Conservation (phyloP, 2,888 invertebrate species). For the Drosophila subquinaria region DNA sequence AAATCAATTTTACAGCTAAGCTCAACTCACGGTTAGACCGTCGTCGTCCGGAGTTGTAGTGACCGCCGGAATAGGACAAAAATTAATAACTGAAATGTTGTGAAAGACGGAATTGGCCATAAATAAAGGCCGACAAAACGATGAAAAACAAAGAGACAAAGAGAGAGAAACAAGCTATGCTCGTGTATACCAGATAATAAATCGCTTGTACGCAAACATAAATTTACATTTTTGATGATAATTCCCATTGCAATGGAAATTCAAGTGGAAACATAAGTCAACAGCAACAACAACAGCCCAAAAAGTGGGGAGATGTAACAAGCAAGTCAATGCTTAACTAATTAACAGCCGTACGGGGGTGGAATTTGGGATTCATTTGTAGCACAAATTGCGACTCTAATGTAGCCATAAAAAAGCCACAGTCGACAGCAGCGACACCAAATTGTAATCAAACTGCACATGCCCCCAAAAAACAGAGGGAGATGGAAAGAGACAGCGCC, state of each 20-base stretch:
- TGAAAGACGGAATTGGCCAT: constrained; percentile 54
- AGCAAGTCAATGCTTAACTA: constrained; percentile 69
- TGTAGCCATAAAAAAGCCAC: constrained; percentile 69
- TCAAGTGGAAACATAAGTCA: constrained; percentile 58
- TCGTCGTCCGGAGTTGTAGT: constrained; percentile 1
- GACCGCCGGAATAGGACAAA: constrained; percentile 41
- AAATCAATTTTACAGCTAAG: constrained; percentile 38
- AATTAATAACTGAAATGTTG: constrained; percentile 69
- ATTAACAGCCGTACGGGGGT: constrained; percentile 62
- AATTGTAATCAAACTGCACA: constrained; percentile 71
- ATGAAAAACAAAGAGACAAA: background rate
- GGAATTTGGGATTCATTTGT: constrained; percentile 52
- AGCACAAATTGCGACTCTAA: constrained; percentile 65
- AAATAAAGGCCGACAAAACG: constrained; percentile 44
- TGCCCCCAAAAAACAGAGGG: constrained; percentile 24
- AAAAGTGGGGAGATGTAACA: constrained; percentile 29
- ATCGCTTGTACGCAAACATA: constrained; percentile 71
- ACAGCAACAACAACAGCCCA: constrained; percentile 20
- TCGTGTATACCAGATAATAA: constrained; percentile 58
- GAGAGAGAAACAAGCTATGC: constrained; percentile 7
- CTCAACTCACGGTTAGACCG: constrained; percentile 3
- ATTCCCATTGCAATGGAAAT: constrained; percentile 52
- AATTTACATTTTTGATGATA: constrained; percentile 80
- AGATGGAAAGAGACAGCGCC: constrained; percentile 49
- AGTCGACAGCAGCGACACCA: constrained; percentile 49